Evolutionary conservation across 2,113 vertebrate genomes (phyloP).

Genomic region (Stomatorhinus ivindoensis): DNA sequence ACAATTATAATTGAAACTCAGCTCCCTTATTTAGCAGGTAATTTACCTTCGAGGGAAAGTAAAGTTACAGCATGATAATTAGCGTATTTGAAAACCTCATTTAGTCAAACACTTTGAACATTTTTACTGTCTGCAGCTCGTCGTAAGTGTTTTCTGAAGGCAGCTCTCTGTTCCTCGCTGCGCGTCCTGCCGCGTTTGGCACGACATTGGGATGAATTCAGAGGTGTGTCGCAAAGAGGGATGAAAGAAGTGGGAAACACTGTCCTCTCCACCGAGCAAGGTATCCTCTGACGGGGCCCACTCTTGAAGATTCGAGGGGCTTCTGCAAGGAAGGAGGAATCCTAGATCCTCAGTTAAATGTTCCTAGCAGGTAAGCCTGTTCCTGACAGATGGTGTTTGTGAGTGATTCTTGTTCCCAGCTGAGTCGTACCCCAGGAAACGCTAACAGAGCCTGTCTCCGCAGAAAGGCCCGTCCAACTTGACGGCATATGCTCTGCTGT

Average conservation of each 20-base stretch:
- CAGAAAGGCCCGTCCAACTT: slow-evolving; percentile 49
- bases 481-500: slow-evolving; percentile 57
- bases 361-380: slow-evolving; percentile 69
- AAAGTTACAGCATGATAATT: slow-evolving; percentile 57
- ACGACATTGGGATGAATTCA: background rate
- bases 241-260: slow-evolving; percentile 48
- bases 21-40: slow-evolving; percentile 41
- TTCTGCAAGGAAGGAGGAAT: slow-evolving; percentile 19
- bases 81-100: slow-evolving; percentile 60
- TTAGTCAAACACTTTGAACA: slow-evolving; percentile 58
- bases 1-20: slow-evolving; percentile 28
- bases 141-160: background rate
- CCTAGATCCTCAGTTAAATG: slow-evolving; percentile 64
- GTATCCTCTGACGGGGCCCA: slow-evolving; percentile 19
- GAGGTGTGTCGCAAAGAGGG: slow-evolving; percentile 20
- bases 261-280: slow-evolving; percentile 45
- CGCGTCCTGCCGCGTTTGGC: background rate
- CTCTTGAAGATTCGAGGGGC: slow-evolving; percentile 23
- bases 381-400: slow-evolving; percentile 84
- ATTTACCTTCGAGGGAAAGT: slow-evolving; percentile 44
- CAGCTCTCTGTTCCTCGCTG: slow-evolving; percentile 28
- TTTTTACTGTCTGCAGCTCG: slow-evolving; percentile 25
- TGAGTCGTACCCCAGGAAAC: slow-evolving; percentile 69
- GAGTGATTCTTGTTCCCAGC: slow-evolving; percentile 69
- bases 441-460: slow-evolving; percentile 48